Evolutionary conservation across 2,113 vertebrate genomes (phyloP).

Genomic region (Salvelinus namaycush): DNA sequence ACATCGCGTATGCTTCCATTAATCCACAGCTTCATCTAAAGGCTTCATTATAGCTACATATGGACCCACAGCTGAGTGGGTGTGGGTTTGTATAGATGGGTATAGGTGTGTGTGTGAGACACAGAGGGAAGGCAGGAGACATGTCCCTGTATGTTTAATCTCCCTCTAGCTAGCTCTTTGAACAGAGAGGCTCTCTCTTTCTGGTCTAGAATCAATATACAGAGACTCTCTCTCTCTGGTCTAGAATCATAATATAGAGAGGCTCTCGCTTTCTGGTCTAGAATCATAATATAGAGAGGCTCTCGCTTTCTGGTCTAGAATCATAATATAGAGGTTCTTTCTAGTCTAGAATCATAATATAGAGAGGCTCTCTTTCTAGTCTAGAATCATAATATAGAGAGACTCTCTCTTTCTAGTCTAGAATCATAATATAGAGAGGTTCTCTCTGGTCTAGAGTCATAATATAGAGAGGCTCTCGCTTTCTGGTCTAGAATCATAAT

Average conservation of each 20-base stretch:
- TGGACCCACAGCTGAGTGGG: conserved; percentile 57
- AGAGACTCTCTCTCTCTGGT: too few species aligned
- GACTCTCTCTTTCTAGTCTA: too few species aligned
- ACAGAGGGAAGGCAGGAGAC: neutral
- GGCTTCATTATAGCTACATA: conserved; percentile 70
- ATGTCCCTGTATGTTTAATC: neutral
- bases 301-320: neutral
- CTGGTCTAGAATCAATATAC: neutral
- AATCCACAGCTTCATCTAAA: conserved; percentile 59
- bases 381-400: too few species aligned
- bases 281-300: too few species aligned
- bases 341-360: neutral
- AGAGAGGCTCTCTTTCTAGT: too few species aligned
- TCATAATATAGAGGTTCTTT: neutral
- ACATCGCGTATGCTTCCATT: conserved; percentile 66
- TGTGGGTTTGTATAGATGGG: conserved; percentile 1
- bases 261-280: too few species aligned
- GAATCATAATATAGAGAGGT: too few species aligned
- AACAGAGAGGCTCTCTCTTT: neutral
- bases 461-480: too few species aligned
- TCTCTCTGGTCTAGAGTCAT: too few species aligned
- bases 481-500: too few species aligned
- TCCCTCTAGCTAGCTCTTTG: neutral
- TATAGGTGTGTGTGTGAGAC: neutral
- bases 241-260: neutral